A percentile compares a stretch with the other conserved stretches of the same genome.
Evolutionary conservation across 2,113 vertebrate genomes (phyloP).

Genomic region (Calyptommatus sinebrachiatus): DNA sequence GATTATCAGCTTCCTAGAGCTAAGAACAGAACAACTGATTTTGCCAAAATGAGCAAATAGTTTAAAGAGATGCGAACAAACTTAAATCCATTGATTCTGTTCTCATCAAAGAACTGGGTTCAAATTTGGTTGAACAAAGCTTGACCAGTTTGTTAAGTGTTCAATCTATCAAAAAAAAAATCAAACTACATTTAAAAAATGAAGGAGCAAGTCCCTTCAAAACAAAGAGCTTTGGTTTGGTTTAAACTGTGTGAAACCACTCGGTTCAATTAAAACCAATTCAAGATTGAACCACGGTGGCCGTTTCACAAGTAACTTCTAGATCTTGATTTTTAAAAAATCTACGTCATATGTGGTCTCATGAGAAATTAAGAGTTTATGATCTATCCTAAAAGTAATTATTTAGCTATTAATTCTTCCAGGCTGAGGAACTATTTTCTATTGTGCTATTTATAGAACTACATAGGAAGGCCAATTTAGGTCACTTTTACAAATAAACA

Average conservation of each 20-base stretch:
- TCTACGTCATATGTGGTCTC: neutral
- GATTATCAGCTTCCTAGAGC: conserved; percentile 16
- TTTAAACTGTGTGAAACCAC: too few species aligned
- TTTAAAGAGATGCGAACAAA: neutral
- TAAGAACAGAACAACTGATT: accelerated
- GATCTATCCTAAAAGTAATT: neutral
- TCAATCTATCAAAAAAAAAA: too few species aligned
- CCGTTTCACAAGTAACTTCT: neutral
- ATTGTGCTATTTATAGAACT: too few species aligned
- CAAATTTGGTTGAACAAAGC: too few species aligned
- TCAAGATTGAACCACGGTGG: too few species aligned
- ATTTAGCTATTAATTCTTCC: neutral
- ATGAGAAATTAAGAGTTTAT: neutral
- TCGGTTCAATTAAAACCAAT: too few species aligned
- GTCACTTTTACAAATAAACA: neutral
- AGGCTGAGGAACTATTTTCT: neutral
- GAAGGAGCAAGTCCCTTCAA: too few species aligned
- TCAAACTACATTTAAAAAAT: too few species aligned
- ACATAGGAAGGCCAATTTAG: neutral
- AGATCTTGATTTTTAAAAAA: neutral
- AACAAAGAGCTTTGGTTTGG: too few species aligned
- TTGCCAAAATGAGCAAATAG: neutral
- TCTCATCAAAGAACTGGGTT: too few species aligned
- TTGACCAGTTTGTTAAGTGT: too few species aligned
- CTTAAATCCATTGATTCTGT: too few species aligned